Conservation (phyloP, 2,888 invertebrate species). For the Amphipoea lucens region DNA sequence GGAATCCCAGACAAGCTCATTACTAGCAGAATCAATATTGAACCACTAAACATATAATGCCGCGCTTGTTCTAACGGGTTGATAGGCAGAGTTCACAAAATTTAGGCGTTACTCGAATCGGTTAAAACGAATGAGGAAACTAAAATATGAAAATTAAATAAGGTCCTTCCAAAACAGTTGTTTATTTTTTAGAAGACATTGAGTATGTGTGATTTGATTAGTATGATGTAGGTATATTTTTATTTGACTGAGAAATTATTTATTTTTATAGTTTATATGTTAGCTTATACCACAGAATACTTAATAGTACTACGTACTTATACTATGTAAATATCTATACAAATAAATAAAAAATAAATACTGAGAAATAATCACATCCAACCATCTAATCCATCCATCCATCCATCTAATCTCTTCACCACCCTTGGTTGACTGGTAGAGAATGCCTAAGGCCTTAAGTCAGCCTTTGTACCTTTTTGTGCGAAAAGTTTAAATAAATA, state of each 20-base stretch:
- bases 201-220: not conserved
- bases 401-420: too few species aligned
- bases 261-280: too few species aligned
- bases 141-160: not conserved
- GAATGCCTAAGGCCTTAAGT: too few species aligned
- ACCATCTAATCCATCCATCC: too few species aligned
- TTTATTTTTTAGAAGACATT: not conserved
- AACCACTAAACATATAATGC: conserved; percentile 2
- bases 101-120: not conserved
- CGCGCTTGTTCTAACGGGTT: conserved; percentile 17
- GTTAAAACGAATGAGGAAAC: conserved; percentile 16
- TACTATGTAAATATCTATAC: too few species aligned
- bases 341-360: too few species aligned
- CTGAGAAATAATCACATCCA: too few species aligned
- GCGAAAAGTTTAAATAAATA: too few species aligned
- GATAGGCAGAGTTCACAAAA: conserved; percentile 1
- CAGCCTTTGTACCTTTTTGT: too few species aligned
- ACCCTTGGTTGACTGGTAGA: too few species aligned
- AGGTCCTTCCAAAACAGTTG: not conserved
- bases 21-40: conserved; percentile 44
- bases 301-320: too few species aligned
- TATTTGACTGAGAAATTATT: not conserved
- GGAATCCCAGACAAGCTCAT: conserved; percentile 47
- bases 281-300: too few species aligned
- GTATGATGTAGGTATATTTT: not conserved